Evolutionary conservation across 2,797 vertebrate species (phyloP).

Genomic region (Esox masquinongy): DNA sequence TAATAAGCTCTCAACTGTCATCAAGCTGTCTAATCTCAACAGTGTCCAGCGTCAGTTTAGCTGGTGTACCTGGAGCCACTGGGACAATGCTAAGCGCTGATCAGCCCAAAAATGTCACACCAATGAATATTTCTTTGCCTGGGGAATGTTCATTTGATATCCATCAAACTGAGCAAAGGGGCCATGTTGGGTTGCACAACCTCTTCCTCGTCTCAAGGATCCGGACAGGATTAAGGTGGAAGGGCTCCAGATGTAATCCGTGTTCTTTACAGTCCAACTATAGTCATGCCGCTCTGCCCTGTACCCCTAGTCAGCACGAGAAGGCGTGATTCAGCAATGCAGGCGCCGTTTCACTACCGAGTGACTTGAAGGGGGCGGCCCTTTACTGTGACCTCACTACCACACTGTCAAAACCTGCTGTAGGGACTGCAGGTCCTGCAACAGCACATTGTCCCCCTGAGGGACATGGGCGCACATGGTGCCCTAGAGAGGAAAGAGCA

Average conservation of each 20-base stretch:
- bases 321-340: background rate
- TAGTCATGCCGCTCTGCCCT: background rate
- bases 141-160: background rate
- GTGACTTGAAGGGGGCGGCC: background rate
- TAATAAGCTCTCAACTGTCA: conserved; percentile 24
- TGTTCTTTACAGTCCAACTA: background rate
- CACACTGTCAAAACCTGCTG: too few species aligned
- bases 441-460: background rate
- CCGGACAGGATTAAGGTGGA: background rate
- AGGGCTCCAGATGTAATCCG: background rate
- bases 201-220: background rate
- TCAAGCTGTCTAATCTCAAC: conserved; percentile 28
- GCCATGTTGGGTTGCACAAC: background rate
- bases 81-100: background rate
- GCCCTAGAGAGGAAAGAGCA: background rate
- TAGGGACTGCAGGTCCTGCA: background rate
- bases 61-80: conserved; percentile 6
- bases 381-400: background rate
- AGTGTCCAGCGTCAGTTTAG: background rate
- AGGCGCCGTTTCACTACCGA: background rate
- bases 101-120: background rate
- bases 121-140: background rate
- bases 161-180: conserved; percentile 10
- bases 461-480: background rate
- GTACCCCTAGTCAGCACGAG: background rate